phyloP scores from a whole-genome alignment of 2,113 vertebrate species.

The Pelecanoides urinatrix region DNA sequence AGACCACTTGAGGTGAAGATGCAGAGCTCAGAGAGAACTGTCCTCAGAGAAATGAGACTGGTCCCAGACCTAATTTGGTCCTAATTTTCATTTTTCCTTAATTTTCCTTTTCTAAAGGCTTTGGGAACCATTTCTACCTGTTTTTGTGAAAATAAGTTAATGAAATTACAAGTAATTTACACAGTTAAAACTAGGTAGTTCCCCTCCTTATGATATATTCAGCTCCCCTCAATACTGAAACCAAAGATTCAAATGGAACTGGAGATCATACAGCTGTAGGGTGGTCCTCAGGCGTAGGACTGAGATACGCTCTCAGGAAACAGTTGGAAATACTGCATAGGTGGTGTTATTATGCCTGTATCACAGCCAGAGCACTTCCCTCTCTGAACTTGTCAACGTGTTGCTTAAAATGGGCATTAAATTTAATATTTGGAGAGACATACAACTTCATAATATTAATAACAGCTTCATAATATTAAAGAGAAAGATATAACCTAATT shows the following conservation, averaged over 20 bases:
- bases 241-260: not conserved
- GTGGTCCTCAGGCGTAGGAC: not conserved
- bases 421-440: slow-evolving; percentile 6
- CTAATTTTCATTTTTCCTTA: not conserved
- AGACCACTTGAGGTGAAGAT: not conserved
- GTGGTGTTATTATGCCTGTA: not conserved
- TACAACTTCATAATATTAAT: not conserved
- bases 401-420: not conserved
- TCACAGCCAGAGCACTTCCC: not conserved
- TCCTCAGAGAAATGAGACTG: not conserved
- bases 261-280: not conserved
- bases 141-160: not conserved
- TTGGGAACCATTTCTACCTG: not conserved
- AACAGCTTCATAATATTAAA: slow-evolving; percentile 26
- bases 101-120: not conserved
- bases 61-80: not conserved
- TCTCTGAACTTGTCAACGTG: not conserved
- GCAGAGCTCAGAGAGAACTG: not conserved
- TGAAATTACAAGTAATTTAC: not conserved
- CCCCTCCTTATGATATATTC: not conserved
- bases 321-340: not conserved
- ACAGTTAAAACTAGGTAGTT: not conserved
- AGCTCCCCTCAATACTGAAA: not conserved
- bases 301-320: not conserved
- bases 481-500: slow-evolving; percentile 17